A percentile compares a stretch with the other conserved stretches of the same genome.
Evolutionary conservation across 1,140 invertebrate species (phyloP).

Genomic region (Cryptotermes secundus): DNA sequence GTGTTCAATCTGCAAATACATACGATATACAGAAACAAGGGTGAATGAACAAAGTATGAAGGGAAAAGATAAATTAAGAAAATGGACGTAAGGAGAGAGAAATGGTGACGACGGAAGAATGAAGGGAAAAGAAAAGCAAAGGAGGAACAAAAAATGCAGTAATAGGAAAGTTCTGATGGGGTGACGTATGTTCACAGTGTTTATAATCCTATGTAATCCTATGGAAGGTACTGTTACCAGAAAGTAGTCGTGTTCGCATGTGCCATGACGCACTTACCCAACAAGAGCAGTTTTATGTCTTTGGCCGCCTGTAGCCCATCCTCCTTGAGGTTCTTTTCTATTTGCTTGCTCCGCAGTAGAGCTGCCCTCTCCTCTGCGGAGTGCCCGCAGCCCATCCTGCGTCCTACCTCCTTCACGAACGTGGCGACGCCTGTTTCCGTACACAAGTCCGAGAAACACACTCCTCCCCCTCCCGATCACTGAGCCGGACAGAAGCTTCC

Average conservation of each 20-base stretch:
- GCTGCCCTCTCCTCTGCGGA: slow-evolving; percentile 65
- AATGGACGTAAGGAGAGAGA: too few relatives aligned
- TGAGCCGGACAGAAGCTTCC: neutral
- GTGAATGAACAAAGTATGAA: too few relatives aligned
- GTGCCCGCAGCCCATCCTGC: slow-evolving; percentile 38
- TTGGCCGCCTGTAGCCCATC: slow-evolving; percentile 72
- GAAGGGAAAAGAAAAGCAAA: too few relatives aligned
- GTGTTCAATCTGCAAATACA: too few relatives aligned
- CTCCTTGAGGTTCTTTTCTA: slow-evolving; percentile 73
- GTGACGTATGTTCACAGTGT: too few relatives aligned
- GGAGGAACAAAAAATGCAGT: too few relatives aligned
- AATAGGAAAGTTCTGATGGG: too few relatives aligned
- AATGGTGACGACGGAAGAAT: too few relatives aligned
- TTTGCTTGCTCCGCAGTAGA: slow-evolving; percentile 63
- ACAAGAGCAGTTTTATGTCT: slow-evolving; percentile 68
- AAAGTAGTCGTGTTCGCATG: neutral
- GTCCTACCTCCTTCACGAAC: slow-evolving; percentile 29
- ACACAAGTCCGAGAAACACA: slow-evolving; percentile 46
- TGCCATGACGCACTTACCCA: slow-evolving; percentile 53
- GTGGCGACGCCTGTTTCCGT: slow-evolving; percentile 22
- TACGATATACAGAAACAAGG: too few relatives aligned
- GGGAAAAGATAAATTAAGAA: too few relatives aligned
- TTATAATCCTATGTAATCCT: too few relatives aligned
- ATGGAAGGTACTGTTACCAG: too few relatives aligned
- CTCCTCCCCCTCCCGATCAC: slow-evolving; percentile 43